phyloP scores from a whole-genome alignment of 2,113 vertebrate genomes.

The Smithornis capensis region DNA sequence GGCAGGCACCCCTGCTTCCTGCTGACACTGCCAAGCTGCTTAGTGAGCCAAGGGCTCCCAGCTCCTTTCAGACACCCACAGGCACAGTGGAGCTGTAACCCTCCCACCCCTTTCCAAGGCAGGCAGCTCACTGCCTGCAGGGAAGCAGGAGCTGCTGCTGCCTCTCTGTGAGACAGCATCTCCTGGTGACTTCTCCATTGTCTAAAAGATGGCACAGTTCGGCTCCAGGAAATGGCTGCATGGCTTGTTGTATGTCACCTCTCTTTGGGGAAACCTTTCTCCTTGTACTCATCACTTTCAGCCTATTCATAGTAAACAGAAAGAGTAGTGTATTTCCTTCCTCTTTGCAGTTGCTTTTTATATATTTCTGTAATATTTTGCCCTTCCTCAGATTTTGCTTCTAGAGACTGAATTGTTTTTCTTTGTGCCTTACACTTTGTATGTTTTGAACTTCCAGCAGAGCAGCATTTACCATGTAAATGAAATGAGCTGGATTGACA shows the following conservation, averaged over 20 bases:
- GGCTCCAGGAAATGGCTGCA: neutral
- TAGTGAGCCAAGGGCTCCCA: neutral
- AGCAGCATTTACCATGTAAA: neutral
- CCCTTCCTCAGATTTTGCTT: neutral
- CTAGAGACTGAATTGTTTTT: neutral
- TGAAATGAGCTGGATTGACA: neutral
- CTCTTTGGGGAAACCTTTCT: neutral
- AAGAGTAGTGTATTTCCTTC: constrained; percentile 42
- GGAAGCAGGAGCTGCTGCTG: neutral
- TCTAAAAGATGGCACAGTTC: neutral
- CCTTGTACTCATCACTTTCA: neutral
- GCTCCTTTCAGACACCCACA: neutral
- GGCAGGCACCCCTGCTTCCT: neutral
- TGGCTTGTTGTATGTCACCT: neutral
- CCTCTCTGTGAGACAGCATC: neutral
- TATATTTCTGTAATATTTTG: neutral
- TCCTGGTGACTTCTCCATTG: neutral
- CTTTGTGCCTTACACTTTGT: neutral
- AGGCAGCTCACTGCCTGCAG: neutral
- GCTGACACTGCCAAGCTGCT: neutral
- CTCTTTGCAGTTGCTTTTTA: constrained; percentile 21
- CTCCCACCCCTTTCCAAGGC: neutral
- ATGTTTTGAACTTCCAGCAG: neutral
- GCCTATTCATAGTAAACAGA: neutral
- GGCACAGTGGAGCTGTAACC: neutral